A percentile compares a stretch with the other conserved stretches of the same genome.
These are phyloP conservation scores for Caenorhabditis latens DNA, from an alignment of 1,140 invertebrate genomes.

Conservation along the genomic window DNA sequence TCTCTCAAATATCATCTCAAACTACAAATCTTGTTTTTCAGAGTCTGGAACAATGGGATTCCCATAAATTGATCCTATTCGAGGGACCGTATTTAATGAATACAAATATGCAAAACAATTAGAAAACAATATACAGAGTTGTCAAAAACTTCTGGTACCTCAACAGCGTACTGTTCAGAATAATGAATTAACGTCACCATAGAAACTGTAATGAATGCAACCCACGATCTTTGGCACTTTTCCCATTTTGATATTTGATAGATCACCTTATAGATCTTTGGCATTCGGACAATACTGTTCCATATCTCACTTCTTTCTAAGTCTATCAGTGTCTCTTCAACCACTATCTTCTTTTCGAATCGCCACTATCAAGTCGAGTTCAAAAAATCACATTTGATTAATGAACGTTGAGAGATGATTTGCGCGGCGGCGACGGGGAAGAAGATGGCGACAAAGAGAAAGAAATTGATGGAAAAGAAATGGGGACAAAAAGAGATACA, in stretches of 20 bases:
- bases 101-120: too few relatives aligned
- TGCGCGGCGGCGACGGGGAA: not conserved
- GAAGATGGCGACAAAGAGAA: not conserved
- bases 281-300: not conserved
- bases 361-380: not conserved
- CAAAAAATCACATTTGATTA: constrained; percentile 44
- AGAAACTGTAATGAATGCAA: too few relatives aligned
- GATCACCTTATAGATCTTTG: not conserved
- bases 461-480: not conserved
- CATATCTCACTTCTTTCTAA: not conserved
- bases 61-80: too few relatives aligned
- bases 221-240: too few relatives aligned
- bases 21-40: too few relatives aligned
- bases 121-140: too few relatives aligned
- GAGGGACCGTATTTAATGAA: too few relatives aligned
- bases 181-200: too few relatives aligned
- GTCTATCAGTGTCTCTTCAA: not conserved
- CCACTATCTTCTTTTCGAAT: not conserved
- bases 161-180: too few relatives aligned
- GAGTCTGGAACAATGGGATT: too few relatives aligned
- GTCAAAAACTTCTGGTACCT: too few relatives aligned
- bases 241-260: not conserved
- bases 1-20: not conserved
- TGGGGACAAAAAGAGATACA: not conserved
- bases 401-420: constrained; percentile 43